Evolutionary conservation across 2,113 vertebrate genomes (phyloP).

Genomic region (Oxyruncus cristatus): DNA sequence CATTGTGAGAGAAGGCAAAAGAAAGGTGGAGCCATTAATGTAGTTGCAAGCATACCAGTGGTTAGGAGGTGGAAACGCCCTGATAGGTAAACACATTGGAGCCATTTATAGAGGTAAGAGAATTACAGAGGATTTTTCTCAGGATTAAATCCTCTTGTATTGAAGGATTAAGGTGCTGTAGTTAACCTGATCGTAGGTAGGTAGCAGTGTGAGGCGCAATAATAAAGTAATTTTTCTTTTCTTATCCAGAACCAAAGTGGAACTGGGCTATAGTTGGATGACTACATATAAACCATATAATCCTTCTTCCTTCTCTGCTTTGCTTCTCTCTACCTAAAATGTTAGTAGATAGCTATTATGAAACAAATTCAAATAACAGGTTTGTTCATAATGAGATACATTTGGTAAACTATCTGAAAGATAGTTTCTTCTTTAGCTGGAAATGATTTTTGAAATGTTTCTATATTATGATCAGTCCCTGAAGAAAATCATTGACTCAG

Average conservation of each 20-base stretch:
- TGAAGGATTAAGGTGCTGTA: background rate
- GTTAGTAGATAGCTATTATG: background rate
- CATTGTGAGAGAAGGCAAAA: background rate
- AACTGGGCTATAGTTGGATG: background rate
- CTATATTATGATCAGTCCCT: background rate
- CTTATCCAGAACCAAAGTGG: background rate
- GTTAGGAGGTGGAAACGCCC: background rate
- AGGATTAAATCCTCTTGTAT: background rate
- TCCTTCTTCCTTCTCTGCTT: background rate
- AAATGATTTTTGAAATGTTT: background rate
- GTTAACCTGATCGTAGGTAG: conserved; percentile 8
- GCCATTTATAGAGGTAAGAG: background rate
- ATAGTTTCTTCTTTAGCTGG: background rate
- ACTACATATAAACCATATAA: background rate
- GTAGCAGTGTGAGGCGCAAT: background rate
- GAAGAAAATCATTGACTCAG: background rate
- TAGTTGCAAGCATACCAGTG: background rate
- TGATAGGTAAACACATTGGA: background rate
- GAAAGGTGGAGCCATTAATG: background rate
- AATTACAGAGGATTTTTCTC: conserved; percentile 7
- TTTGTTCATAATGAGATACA: background rate
- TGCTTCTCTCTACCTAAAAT: background rate
- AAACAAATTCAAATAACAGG: background rate
- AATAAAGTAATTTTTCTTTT: background rate
- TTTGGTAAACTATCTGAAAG: background rate